Conservation (phyloP, 2,797 vertebrate species). For the Mormyrus proboscirostris region DNA sequence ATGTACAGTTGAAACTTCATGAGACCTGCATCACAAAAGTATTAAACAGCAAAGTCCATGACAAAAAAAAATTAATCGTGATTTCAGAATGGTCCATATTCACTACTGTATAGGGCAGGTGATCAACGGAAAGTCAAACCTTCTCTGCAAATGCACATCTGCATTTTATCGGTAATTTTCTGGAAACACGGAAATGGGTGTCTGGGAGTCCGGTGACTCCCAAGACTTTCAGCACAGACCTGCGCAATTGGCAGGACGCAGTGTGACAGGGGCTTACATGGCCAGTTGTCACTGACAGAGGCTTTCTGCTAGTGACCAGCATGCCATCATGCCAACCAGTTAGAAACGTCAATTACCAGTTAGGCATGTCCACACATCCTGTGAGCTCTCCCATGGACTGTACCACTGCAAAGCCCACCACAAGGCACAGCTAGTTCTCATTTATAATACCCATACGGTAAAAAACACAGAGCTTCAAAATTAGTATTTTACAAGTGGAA, state of each 20-base stretch:
- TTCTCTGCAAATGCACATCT: not conserved
- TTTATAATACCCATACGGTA: not conserved
- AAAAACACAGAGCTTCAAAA: not conserved
- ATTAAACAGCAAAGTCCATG: not conserved
- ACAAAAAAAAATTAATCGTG: not conserved
- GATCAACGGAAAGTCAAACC: not conserved
- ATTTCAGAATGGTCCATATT: not conserved
- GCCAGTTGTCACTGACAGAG: slow-evolving; percentile 19
- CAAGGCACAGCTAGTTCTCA: not conserved
- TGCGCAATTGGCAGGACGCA: not conserved
- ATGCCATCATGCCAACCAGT: not conserved
- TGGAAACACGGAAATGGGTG: not conserved
- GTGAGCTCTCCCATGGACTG: not conserved
- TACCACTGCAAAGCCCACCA: not conserved
- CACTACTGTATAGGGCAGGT: not conserved
- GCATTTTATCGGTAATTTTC: not conserved
- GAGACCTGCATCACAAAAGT: not conserved
- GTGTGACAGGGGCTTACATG: not conserved
- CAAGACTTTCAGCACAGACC: not conserved
- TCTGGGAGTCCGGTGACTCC: not conserved
- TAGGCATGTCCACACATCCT: not conserved
- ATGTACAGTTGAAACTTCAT: not conserved
- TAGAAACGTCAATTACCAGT: not conserved
- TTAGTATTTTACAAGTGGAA: slow-evolving; percentile 3
- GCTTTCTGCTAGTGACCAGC: not conserved